Conservation (phyloP, 2,797 vertebrate genomes). For the Sebastes melanostomus region DNA sequence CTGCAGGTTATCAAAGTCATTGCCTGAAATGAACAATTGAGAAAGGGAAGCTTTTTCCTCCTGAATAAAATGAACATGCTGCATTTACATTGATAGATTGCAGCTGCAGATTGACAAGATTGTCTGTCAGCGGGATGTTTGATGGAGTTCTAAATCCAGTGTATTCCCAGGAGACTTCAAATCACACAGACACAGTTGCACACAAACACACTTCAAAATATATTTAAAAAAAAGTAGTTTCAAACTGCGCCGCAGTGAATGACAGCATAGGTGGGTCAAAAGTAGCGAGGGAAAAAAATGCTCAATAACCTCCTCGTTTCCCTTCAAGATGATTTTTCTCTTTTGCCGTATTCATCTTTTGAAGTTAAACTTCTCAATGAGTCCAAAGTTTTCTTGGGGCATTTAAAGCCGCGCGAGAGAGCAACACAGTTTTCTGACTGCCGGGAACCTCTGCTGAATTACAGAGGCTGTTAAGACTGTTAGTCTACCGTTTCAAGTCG, state of each 20-base stretch:
- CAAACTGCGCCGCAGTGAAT: neutral
- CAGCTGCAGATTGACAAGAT: conserved; percentile 60
- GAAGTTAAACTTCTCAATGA: conserved; percentile 43
- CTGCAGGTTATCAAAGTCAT: conserved; percentile 51
- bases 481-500: conserved; percentile 58
- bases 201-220: neutral
- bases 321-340: conserved; percentile 17
- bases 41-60: conserved; percentile 14
- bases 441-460: conserved; percentile 48
- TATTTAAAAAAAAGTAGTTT: neutral
- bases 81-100: conserved; percentile 65
- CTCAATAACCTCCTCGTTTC: conserved; percentile 22
- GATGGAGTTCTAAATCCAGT: conserved; percentile 38
- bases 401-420: conserved; percentile 17
- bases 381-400: conserved; percentile 44
- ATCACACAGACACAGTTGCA: neutral
- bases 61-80: conserved; percentile 25
- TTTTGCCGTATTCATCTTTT: conserved; percentile 17
- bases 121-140: conserved; percentile 61
- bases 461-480: conserved; percentile 57
- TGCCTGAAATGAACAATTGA: conserved; percentile 47
- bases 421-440: conserved; percentile 22
- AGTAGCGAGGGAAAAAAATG: neutral
- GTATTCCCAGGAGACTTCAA: conserved; percentile 28
- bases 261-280: conserved; percentile 24